Evolutionary conservation across 2,113 vertebrate genomes (phyloP).

Genomic region (Cranoglanis bouderius): DNA sequence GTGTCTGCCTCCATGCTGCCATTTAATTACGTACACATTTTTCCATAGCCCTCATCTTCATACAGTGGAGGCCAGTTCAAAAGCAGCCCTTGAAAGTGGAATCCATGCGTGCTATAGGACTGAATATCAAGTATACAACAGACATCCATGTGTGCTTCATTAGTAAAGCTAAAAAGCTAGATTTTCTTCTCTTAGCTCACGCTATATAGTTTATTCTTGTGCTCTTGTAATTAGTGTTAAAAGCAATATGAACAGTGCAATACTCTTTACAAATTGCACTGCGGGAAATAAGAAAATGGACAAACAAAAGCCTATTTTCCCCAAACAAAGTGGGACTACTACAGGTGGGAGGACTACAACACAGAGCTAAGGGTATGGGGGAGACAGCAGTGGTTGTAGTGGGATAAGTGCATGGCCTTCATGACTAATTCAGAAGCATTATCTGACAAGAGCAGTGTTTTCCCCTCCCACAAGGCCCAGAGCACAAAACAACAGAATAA

Average conservation of each 20-base stretch:
- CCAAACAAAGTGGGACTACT: slow-evolving; percentile 8
- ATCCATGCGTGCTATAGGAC: slow-evolving; percentile 10
- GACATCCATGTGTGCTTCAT: slow-evolving; percentile 5
- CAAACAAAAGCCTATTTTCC: neutral
- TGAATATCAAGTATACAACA: neutral
- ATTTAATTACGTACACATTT: slow-evolving; percentile 52
- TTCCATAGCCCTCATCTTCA: slow-evolving; percentile 57
- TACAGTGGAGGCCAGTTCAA: slow-evolving; percentile 44
- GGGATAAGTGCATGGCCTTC: slow-evolving; percentile 53
- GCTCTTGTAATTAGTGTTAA: neutral
- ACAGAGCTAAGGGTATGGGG: neutral
- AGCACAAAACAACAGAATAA: slow-evolving; percentile 30
- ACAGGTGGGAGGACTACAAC: neutral
- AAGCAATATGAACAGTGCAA: neutral
- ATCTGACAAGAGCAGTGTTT: slow-evolving; percentile 62
- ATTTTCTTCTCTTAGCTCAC: neutral
- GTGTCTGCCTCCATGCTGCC: slow-evolving; percentile 51
- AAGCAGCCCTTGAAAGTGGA: slow-evolving; percentile 22
- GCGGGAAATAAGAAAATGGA: neutral
- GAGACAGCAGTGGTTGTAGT: slow-evolving; percentile 1
- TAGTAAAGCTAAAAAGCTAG: slow-evolving; percentile 2
- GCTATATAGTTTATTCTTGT: neutral
- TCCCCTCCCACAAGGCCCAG: slow-evolving; percentile 53
- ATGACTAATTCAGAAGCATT: slow-evolving; percentile 67
- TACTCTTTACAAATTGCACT: neutral